Evolutionary conservation across 1,140 invertebrate genomes (phyloP).

Genomic region (Drosophila santomea): DNA sequence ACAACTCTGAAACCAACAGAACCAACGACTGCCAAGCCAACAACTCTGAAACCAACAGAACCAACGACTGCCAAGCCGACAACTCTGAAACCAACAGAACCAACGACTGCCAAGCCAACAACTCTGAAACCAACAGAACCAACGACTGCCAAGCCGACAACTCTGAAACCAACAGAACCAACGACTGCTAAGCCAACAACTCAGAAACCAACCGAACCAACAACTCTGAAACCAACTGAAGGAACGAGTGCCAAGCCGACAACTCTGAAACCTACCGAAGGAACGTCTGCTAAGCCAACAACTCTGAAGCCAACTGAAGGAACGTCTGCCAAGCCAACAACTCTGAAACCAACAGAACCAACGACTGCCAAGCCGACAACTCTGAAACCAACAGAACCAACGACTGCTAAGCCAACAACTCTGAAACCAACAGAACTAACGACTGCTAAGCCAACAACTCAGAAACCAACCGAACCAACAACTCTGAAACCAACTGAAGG

Average conservation of each 20-base stretch:
- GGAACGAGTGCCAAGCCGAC: not conserved
- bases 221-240: conserved; percentile 4
- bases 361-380: not conserved
- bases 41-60: conserved; percentile 4
- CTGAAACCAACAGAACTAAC: conserved; percentile 2
- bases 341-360: not conserved
- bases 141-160: not conserved
- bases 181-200: conserved; percentile 1
- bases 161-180: not conserved
- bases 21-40: not conserved
- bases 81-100: not conserved
- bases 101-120: not conserved
- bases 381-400: not conserved
- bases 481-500: conserved; percentile 10
- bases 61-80: not conserved
- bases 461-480: not conserved
- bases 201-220: not conserved
- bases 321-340: not conserved
- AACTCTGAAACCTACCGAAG: not conserved
- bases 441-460: not conserved
- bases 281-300: not conserved
- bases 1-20: not conserved
- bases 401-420: not conserved
- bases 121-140: not conserved
- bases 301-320: not conserved